Base-by-base conservation (phyloP, 2,888 invertebrate species). In the Meandrusa payeni region DNA sequence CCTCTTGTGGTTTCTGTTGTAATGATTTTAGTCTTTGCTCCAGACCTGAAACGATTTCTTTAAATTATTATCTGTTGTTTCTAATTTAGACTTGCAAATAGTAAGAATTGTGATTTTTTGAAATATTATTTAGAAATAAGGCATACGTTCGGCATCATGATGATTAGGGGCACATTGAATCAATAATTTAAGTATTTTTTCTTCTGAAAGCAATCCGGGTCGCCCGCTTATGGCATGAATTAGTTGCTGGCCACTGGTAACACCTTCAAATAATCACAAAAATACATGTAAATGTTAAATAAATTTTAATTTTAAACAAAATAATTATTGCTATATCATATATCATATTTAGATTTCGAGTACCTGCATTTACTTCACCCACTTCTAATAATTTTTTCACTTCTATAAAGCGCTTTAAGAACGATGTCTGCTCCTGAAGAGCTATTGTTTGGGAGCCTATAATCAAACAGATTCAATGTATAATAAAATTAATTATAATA, bases 321-420 rank as follows among this genome's bases (percentile, higher is more conserved):
- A n/a, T n/a, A n/a, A n/a, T n/a, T n/a, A n/a, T n/a, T n/a, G n/a
- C n/a, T n/a, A 23, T 4, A 23, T 23, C 7, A 26, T 26, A 10
- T 10, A 10, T 5, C 11, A 24, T 26, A 26, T 12, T 7, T 10
- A 32, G 15, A n/a, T 20, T 20, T 15, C 9, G 19, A 26, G 54
- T 56, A 77, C 85, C 87, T 55, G 81, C 52, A 49, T 76, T 80
- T 20, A 75, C 67, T 57, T 91, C 91, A 2, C 90, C 90, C 32
- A 88, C 61, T 64, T 90, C 90, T 47, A 90, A 81, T 12, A 88
- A 74, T 52, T 89, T 85, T 55, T 87, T 88, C 5, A 90, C 77
- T 53, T 91, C 91, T 22, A 91, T 71, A 58, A 83, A 91, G 17
- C 89, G 76, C 63, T 91, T 90, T 0, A 91, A 85, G 19, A 88